Evolutionary conservation across 30 jellyfish, hydroid and myxozoan species (phyloP), one percentile per base, ranked within the genome.

Genomic region (Hydractinia echinata): DNA sequence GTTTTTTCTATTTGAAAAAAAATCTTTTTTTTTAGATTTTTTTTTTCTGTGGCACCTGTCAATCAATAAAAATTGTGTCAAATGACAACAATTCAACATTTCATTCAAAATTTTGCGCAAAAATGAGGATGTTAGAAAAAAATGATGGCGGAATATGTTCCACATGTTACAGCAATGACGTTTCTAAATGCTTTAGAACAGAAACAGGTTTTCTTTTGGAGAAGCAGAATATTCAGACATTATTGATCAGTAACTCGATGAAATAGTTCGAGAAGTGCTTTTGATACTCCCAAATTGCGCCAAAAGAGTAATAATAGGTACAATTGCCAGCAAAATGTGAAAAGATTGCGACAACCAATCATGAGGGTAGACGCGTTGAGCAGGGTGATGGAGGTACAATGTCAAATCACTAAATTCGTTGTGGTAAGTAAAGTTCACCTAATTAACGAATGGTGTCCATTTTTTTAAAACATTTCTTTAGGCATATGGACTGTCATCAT

Each of bases 371-470:
- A n/a, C n/a, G n/a, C n/a, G n/a, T n/a, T 72, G 48, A 53, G 82
- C 14, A 72, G 82, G 71, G 7, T 53, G 6, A 9, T 72, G 7
- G 7, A 53, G 15, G 7, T 72, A 72, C 82, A 72, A 72, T 16
- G 82, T 72, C 50, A 50, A 50, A 10, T 30, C 67, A 16, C 61
- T 53, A 8, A 72, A 72, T 53, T 50, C 5, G 14, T 50, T 72
- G 71, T 72, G 82, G 82, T 56, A 56, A 56, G 68, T 56, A 56
- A n/a, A n/a, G 10, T n/a, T n/a, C n/a, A n/a, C n/a, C n/a, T n/a
- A n/a, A 56, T 56, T 56, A 56, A 56, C 10, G 13, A n/a, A n/a
- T n/a, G n/a, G n/a, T n/a, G n/a, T n/a, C n/a, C n/a, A n/a, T n/a
- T n/a, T n/a, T n/a, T n/a, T n/a, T n/a, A n/a, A n/a, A n/a, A n/a